phyloP scores from a whole-genome alignment of 2,888 invertebrate genomes.

The Bembecia ichneumoniformis region DNA sequence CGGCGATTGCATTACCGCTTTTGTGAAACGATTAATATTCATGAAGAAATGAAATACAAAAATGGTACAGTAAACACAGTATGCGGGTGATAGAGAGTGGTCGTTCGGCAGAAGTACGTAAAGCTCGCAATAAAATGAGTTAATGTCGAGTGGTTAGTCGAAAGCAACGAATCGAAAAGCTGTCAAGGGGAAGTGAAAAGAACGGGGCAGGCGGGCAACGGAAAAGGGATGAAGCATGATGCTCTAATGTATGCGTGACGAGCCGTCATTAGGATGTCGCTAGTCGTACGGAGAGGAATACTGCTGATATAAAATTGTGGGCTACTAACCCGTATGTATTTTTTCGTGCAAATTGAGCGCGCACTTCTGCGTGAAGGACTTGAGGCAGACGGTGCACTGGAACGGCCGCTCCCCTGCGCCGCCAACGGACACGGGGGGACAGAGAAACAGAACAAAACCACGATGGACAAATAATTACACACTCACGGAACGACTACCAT shows the following conservation, averaged over 20 bases:
- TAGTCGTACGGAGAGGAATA: conserved; percentile 51
- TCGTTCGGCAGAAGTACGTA: conserved; percentile 56
- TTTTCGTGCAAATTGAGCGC: conserved; percentile 76
- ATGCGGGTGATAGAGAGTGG: conserved; percentile 37
- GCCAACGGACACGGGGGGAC: conserved; percentile 54
- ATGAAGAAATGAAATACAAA: conserved; percentile 55
- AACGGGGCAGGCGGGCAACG: conserved; percentile 68
- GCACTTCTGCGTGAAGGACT: conserved; percentile 76
- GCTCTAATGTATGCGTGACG: conserved; percentile 54
- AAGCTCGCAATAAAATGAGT: conserved; percentile 53
- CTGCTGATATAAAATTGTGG: conserved; percentile 64
- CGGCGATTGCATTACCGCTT: conserved; percentile 72
- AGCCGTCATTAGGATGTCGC: conserved; percentile 34
- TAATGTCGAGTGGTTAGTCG: conserved; percentile 58
- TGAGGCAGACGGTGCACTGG: conserved; percentile 75
- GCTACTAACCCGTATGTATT: conserved; percentile 75
- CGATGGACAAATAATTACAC: conserved; percentile 68
- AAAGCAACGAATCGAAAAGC: conserved; percentile 65
- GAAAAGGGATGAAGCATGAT: conserved; percentile 66
- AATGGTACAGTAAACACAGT: conserved; percentile 48
- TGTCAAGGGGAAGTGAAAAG: conserved; percentile 45
- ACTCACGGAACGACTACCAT: conserved; percentile 34
- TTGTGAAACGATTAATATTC: conserved; percentile 69
- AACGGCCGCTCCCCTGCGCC: conserved; percentile 74
- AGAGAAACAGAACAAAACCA: conserved; percentile 73